Evolutionary conservation across 2,888 invertebrate species (phyloP), one percentile per base, ranked within the genome.

Genomic region (Muschampia plurimacula): DNA sequence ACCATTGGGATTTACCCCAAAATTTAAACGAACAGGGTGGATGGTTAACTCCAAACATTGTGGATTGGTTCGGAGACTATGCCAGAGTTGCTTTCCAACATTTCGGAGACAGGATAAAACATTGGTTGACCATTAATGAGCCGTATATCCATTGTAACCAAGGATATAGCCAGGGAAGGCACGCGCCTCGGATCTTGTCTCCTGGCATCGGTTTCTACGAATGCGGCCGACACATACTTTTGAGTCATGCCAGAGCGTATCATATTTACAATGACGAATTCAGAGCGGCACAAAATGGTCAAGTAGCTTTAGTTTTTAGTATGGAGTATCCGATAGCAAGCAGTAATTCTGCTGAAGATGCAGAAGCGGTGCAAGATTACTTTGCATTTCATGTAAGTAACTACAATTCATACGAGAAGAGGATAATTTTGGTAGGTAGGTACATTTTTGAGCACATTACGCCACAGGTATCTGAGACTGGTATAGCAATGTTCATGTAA

Each of bases 121-220:
- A 85, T 44, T 95, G 95, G 95, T 88, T 95, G 15, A 95, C 95
- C 0, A 89, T 95, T 69, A 95, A 96, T 80, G 95, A 95, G 75
- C 95, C 95, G 0, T 83, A 80, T 63, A 77, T 84, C 59, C 83
- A 85, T 71, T 90, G 88, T 72, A 72, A 77, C 12, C 72, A 76
- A 0, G 94, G 92, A 0, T 95, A 95, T 78, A 91, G 89, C 1
- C 66, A 12, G 5, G 83, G 75, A 1, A 69, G 66, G 0, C 78
- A 77, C 62, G 85, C 88, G 13, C 89, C 89, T 8, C 81, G 82
- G 69, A 74, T 91, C 0, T 78, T 85, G 28, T 83, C 86, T 2
- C 81, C 88, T 0, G 94, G 92, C 1, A 76, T 87, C 22, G 93
- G 86, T 0, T 92, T 89, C 60, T 95, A 95, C 74, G 77, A 93